Evolutionary conservation across 2,797 vertebrate genomes (phyloP).

Genomic region (Rhinoraja longicauda): DNA sequence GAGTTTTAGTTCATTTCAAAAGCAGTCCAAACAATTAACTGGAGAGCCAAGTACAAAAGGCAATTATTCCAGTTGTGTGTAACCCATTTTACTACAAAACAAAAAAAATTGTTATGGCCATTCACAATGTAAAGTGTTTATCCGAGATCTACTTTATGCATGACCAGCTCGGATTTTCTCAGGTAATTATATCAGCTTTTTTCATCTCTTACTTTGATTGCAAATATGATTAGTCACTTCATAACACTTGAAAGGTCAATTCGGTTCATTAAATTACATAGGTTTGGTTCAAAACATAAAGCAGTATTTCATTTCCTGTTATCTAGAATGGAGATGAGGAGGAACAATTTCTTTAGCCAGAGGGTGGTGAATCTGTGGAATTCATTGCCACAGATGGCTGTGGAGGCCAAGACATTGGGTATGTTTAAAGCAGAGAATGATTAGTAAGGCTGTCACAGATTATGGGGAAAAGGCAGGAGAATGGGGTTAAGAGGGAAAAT

Average conservation of each 20-base stretch:
- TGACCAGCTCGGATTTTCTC: background rate
- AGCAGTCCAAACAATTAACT: background rate
- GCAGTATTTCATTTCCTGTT: background rate
- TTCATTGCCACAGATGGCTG: no score
- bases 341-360: no score
- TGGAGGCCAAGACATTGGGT: no score
- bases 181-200: background rate
- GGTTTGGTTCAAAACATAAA: background rate
- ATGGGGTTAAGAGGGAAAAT: no score
- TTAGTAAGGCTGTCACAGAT: no score
- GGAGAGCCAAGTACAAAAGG: background rate
- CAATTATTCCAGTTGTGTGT: background rate
- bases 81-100: background rate
- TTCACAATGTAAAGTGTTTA: background rate
- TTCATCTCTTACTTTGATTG: background rate
- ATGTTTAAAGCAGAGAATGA: no score
- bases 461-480: no score
- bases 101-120: background rate
- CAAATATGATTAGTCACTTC: background rate
- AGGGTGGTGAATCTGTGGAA: no score
- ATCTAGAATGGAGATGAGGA: no score
- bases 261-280: background rate
- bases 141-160: background rate
- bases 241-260: background rate
- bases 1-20: background rate